Percentiles rank a stretch among this genome's conserved stretches.
phyloP scores from a whole-genome alignment of 2,797 vertebrate genomes.

The Gambelia wislizenii region DNA sequence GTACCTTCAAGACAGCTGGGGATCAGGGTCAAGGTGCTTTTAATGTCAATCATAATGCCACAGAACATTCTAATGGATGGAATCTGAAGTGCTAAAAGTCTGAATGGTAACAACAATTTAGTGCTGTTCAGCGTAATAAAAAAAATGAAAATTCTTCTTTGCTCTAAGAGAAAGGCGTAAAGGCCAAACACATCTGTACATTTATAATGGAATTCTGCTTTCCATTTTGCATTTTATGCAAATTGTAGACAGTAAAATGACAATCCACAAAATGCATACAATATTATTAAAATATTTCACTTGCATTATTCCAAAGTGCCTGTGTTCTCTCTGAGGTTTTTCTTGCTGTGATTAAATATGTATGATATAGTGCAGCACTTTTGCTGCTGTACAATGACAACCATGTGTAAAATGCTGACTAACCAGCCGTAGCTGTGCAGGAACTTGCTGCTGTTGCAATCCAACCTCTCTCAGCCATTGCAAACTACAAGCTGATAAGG shows the following conservation, averaged over 20 bases:
- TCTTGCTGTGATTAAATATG: slow-evolving; percentile 67
- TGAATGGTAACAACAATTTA: background rate
- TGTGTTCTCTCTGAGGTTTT: slow-evolving; percentile 38
- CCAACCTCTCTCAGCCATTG: slow-evolving; percentile 46
- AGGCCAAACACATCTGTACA: slow-evolving; percentile 2
- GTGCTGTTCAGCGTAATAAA: slow-evolving; percentile 27
- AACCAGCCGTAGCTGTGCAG: slow-evolving; percentile 47
- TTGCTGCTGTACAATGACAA: slow-evolving; percentile 29
- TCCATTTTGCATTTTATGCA: background rate
- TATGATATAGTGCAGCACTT: slow-evolving; percentile 44
- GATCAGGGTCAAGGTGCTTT: slow-evolving; percentile 55
- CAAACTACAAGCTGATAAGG: slow-evolving; percentile 42
- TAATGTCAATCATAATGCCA: slow-evolving; percentile 33
- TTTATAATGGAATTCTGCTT: background rate
- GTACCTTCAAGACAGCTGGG: slow-evolving; percentile 62
- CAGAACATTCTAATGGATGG: slow-evolving; percentile 14
- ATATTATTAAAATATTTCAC: slow-evolving; percentile 18
- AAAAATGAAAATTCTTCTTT: slow-evolving; percentile 37
- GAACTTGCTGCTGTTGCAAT: slow-evolving; percentile 62
- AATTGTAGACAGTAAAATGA: background rate
- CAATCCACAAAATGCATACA: background rate
- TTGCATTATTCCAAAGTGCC: slow-evolving; percentile 45
- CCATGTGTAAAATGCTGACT: slow-evolving; percentile 63
- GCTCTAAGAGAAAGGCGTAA: background rate
- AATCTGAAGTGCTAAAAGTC: slow-evolving; percentile 38